Conservation (phyloP, 1,140 invertebrate species). For the Plutomurus gul region DNA sequence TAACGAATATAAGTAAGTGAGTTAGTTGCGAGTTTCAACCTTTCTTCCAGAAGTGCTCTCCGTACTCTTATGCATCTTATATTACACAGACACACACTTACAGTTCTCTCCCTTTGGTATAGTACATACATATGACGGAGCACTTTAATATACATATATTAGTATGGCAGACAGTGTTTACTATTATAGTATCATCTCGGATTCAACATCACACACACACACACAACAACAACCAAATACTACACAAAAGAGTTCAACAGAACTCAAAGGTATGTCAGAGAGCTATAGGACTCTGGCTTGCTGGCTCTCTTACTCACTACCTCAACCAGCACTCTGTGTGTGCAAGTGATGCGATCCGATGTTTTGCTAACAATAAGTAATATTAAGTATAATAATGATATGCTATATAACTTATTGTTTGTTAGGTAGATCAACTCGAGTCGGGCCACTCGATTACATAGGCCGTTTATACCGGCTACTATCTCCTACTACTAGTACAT, state of each 20-base stretch:
- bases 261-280: no score
- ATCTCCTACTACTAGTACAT: background rate
- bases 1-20: conserved; percentile 1
- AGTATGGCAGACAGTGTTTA: no score
- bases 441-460: background rate
- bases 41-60: background rate
- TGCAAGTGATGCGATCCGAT: background rate
- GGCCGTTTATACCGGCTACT: background rate
- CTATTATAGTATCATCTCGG: no score
- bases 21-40: conserved; percentile 4
- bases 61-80: no score
- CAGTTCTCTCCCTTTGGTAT: background rate
- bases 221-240: no score
- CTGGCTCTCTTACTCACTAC: no score
- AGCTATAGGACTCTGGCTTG: no score
- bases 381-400: background rate
- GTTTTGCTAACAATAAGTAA: background rate
- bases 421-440: no score
- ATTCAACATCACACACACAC: no score
- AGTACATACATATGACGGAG: background rate
- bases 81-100: background rate
- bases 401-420: no score
- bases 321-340: background rate
- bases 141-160: no score
- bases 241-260: no score